These are phyloP conservation scores for Cabera pusaria DNA, from an alignment of 2,888 invertebrate genomes.

Conservation along the genomic window DNA sequence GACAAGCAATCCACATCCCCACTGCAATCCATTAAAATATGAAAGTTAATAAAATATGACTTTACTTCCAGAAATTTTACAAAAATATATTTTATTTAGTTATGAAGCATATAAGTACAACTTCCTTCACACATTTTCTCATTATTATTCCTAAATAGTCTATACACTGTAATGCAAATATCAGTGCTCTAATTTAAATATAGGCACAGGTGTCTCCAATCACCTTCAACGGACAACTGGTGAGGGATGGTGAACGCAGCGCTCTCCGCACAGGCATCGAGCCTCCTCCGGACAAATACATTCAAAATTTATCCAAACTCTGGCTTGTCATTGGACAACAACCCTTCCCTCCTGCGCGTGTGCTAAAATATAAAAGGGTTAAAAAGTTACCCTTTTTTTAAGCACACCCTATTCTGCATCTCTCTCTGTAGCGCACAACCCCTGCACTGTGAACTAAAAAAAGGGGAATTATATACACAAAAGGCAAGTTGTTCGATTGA, in stretches of 20 bases:
- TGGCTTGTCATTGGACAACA: conserved; percentile 69
- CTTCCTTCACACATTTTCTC: too few relatives aligned
- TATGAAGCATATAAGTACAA: too few relatives aligned
- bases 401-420: conserved; percentile 55
- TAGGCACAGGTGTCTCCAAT: conserved; percentile 48
- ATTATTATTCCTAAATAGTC: too few relatives aligned
- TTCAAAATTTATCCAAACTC: conserved; percentile 61
- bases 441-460: conserved; percentile 26
- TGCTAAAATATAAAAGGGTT: conserved; percentile 81
- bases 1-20: conserved; percentile 1
- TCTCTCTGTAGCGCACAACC: conserved; percentile 42
- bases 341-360: conserved; percentile 76
- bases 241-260: conserved; percentile 41
- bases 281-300: conserved; percentile 59
- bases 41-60: too few relatives aligned
- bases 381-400: conserved; percentile 70
- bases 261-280: conserved; percentile 44
- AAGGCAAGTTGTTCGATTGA: too few relatives aligned
- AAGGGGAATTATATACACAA: too few relatives aligned
- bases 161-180: conserved; percentile 14
- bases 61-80: too few relatives aligned
- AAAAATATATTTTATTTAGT: too few relatives aligned
- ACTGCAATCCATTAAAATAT: conserved; percentile 25
- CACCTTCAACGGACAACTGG: conserved; percentile 56
- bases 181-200: conserved; percentile 35